Evolutionary conservation across 2,888 invertebrate species (phyloP), one percentile per base, ranked within the genome.

Genomic region (Monoplex corrugatus): DNA sequence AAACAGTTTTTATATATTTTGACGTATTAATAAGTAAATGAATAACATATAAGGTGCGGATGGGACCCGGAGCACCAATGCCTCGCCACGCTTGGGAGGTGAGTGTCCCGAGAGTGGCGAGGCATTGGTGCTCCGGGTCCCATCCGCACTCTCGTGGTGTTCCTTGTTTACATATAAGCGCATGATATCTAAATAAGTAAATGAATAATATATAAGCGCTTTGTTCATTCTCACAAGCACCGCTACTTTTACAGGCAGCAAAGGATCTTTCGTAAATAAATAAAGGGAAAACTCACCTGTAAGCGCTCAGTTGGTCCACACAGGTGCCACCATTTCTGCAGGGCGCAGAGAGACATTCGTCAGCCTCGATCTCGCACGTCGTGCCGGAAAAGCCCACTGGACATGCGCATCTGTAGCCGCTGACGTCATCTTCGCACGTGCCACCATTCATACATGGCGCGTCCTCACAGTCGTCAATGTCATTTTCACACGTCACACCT

Each of bases 311-410:
- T 3, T 91, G 88, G 89, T 95, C 94, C n/a, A 90, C 88, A 89
- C 95, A 95, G 0, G 90, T 90, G 10, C 93, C 95, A 40, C 90
- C 92, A 86, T 95, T 92, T 28, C 89, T 83, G 90, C 95, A 95
- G 0, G 94, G 93, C n/a, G 91, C 75, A 10, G 89, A 90, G n/a
- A 91, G 90, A 89, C 95, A 95, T 87, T 95, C 95, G 90, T 95
- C 92, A 0, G 94, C 89, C 68, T 94, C 93, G 19, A 90, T 78
- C 87, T 93, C 92, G 90, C 94, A 95, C 43, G 91, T 90, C 13
- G 91, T 89, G 75, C 94, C 94, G 92, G 86, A 40, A 89, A 91
- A 95, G 5, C 94, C 94, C 28, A 85, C 72, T 28, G 87, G 44
- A 88, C 94, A 95, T 8, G 78, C 87, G 89, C 94, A 94, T 0